A percentile compares a stretch with the other conserved stretches of the same genome.
Evolutionary conservation across 2,113 vertebrate species (phyloP).

Genomic region (Puntigrus tetrazona): DNA sequence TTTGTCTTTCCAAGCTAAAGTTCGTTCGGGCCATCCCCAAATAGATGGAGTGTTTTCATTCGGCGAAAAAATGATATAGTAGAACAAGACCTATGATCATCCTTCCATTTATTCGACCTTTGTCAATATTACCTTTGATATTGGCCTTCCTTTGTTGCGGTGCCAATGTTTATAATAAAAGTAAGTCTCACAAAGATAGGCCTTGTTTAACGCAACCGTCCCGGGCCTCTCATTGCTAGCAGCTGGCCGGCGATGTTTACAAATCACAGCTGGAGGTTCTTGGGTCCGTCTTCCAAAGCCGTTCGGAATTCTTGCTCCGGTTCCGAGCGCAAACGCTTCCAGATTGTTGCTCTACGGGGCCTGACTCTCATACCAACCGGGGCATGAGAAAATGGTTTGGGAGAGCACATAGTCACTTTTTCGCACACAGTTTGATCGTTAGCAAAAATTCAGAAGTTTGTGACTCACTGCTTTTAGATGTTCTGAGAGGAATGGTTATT

Average conservation of each 20-base stretch:
- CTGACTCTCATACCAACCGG: conserved; percentile 32
- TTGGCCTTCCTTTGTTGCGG: conserved; percentile 11
- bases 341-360: conserved; percentile 20
- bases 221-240: background rate
- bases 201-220: conserved; percentile 26
- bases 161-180: conserved; percentile 41
- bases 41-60: conserved; percentile 9
- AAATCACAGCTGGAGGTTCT: conserved; percentile 50
- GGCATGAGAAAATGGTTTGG: conserved; percentile 28
- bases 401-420: background rate
- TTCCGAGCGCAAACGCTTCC: conserved; percentile 36
- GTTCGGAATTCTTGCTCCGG: conserved; percentile 7
- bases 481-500: background rate
- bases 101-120: background rate
- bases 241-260: conserved; percentile 41
- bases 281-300: conserved; percentile 24
- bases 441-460: background rate
- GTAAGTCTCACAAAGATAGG: conserved; percentile 28
- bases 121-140: conserved; percentile 18
- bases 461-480: background rate
- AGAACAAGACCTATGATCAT: background rate
- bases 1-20: conserved; percentile 25
- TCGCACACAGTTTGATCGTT: conserved; percentile 13
- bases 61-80: background rate
- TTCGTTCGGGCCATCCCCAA: background rate